Evolutionary conservation across 2,888 invertebrate species (phyloP).

Genomic region (Stenolophus ochropezus): DNA sequence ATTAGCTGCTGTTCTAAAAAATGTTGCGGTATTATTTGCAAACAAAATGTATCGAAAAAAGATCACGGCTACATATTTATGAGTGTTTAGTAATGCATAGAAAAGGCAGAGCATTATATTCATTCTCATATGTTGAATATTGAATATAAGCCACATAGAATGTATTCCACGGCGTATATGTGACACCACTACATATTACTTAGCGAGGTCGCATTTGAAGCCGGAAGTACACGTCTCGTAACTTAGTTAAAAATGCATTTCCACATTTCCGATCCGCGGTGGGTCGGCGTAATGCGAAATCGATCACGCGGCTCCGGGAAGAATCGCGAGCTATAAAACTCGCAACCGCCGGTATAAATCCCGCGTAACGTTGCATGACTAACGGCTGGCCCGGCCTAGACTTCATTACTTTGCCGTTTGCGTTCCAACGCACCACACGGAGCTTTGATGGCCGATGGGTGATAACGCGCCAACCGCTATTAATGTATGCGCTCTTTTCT

Average conservation of each 20-base stretch:
- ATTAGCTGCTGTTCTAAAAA: too few species aligned
- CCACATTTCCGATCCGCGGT: constrained; percentile 43
- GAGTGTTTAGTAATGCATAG: too few species aligned
- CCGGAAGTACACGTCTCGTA: constrained; percentile 51
- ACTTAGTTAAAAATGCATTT: constrained; percentile 58
- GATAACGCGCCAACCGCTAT: constrained; percentile 2
- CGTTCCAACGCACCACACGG: constrained; percentile 42
- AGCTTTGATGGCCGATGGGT: constrained; percentile 36
- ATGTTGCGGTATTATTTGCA: too few species aligned
- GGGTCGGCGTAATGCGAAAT: constrained; percentile 53
- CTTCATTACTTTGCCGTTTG: constrained; percentile 53
- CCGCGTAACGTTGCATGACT: constrained; percentile 59
- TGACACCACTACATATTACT: constrained; percentile 1
- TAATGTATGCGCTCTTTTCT: constrained; percentile 21
- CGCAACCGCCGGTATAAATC: constrained; percentile 50
- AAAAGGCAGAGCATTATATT: too few species aligned
- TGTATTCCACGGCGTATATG: too few species aligned
- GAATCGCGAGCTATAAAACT: constrained; percentile 58
- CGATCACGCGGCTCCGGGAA: constrained; percentile 53
- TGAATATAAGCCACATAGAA: too few species aligned
- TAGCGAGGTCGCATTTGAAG: constrained; percentile 12
- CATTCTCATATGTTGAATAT: too few species aligned
- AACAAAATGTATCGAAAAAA: too few species aligned
- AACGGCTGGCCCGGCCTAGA: constrained; percentile 33
- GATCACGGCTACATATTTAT: too few species aligned